A percentile compares a stretch with the other conserved stretches of the same genome.
Conservation (phyloP, 2,888 invertebrate genomes). For the Heteropelma amictum region DNA sequence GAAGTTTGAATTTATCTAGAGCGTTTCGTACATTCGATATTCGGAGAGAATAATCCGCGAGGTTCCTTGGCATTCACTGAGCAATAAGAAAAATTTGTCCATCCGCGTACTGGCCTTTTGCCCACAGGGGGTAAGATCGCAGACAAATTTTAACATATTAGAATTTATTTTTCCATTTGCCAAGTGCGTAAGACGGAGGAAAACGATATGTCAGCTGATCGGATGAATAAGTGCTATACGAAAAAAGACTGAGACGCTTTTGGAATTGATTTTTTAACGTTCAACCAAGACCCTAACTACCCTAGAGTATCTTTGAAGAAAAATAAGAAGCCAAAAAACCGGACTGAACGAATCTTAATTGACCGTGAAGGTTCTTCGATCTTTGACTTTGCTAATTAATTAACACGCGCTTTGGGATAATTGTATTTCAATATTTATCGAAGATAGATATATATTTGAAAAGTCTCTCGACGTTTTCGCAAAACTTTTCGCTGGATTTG, state of each 20-base stretch:
- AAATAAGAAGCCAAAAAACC: not conserved
- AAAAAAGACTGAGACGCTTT: not conserved
- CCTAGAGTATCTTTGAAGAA: too few relatives aligned
- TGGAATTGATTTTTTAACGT: too few relatives aligned
- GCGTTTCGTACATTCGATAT: too few relatives aligned
- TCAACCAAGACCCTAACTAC: too few relatives aligned
- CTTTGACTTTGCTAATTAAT: not conserved
- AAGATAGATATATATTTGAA: not conserved
- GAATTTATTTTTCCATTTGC: conserved; percentile 22
- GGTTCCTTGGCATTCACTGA: conserved; percentile 21
- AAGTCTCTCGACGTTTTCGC: not conserved
- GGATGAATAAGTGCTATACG: not conserved
- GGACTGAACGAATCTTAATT: not conserved
- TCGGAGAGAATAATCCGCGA: not conserved
- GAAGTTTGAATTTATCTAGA: too few relatives aligned
- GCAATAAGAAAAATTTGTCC: conserved; percentile 23
- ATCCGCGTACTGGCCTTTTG: conserved; percentile 19
- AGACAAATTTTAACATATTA: conserved; percentile 5
- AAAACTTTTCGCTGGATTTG: not conserved
- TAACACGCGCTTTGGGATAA: not conserved
- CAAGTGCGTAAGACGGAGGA: conserved; percentile 1
- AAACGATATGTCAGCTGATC: not conserved
- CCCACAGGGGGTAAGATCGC: too few relatives aligned
- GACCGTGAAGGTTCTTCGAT: not conserved
- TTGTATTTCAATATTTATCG: not conserved